Evolutionary conservation across 2,113 vertebrate species (phyloP).

Genomic region (Oncorhynchus masou): DNA sequence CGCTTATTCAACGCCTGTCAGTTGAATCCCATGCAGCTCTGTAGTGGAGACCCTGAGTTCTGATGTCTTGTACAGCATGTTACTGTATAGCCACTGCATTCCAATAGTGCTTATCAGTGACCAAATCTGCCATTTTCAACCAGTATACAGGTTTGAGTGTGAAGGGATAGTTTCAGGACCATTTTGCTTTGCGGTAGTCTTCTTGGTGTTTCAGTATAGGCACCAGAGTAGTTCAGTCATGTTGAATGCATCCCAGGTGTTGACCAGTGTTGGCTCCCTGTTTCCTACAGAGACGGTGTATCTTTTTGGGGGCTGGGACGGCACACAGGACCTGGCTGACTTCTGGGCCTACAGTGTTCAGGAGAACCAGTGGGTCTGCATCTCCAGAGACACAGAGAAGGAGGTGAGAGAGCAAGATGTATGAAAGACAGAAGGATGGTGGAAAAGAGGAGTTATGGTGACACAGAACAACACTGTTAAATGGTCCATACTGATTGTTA

Average conservation of each 20-base stretch:
- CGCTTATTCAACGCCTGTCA: no score
- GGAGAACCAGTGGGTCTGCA: slow-evolving; percentile 97
- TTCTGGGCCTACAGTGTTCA: slow-evolving; percentile 99
- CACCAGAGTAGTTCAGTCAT: background rate
- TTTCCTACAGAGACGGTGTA: slow-evolving; percentile 89
- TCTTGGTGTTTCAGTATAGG: background rate
- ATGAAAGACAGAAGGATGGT: background rate
- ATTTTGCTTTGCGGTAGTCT: background rate
- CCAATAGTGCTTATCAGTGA: no score
- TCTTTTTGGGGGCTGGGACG: slow-evolving; percentile 88
- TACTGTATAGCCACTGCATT: no score
- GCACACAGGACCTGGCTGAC: slow-evolving; percentile 96
- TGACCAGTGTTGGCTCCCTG: background rate
- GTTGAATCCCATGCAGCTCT: no score
- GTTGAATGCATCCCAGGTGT: background rate
- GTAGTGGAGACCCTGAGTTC: no score
- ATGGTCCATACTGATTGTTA: no score
- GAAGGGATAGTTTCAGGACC: no score
- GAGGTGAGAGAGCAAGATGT: slow-evolving; percentile 74
- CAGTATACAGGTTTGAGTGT: no score
- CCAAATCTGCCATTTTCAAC: no score
- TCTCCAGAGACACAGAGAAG: slow-evolving; percentile 97
- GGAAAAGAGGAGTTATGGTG: no score
- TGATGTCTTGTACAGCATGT: no score
- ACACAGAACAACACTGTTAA: slow-evolving; percentile 40